Evolutionary conservation across 2,113 vertebrate species (phyloP).

Genomic region (Daphoenositta chrysoptera): DNA sequence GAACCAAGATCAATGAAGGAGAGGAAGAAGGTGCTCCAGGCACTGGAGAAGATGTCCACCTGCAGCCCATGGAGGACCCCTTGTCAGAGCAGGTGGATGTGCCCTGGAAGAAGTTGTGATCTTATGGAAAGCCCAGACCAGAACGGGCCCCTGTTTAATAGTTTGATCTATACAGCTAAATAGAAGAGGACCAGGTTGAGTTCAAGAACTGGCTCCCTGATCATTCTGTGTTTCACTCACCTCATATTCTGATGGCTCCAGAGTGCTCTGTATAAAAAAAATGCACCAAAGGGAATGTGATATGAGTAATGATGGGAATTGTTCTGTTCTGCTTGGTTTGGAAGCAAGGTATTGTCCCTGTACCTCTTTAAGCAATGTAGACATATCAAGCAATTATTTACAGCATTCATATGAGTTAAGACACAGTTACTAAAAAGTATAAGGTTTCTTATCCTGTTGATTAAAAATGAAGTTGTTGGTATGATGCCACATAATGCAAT

Average conservation of each 20-base stretch:
- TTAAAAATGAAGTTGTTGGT: neutral
- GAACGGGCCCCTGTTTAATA: neutral
- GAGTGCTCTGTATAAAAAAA: neutral
- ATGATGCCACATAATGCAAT: neutral
- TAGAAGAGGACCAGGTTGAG: neutral
- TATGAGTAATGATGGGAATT: neutral
- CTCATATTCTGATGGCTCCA: neutral
- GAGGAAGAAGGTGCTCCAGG: neutral
- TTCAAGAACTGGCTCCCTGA: neutral
- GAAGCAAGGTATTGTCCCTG: neutral
- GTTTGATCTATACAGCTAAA: neutral
- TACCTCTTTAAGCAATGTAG: neutral
- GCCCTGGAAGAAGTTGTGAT: neutral
- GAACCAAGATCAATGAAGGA: neutral
- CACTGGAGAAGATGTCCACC: neutral
- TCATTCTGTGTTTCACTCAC: neutral
- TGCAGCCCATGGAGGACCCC: neutral
- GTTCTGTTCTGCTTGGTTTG: neutral
- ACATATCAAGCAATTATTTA: neutral
- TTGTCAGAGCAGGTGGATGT: fast-evolving
- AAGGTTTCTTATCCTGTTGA: neutral
- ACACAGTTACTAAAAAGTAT: neutral
- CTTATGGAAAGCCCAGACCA: neutral
- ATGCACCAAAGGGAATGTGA: neutral
- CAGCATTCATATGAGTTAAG: neutral